A percentile compares a stretch with the other conserved stretches of the same genome.
Conservation (phyloP, 1,140 invertebrate species). For the Tachypleus tridentatus region DNA sequence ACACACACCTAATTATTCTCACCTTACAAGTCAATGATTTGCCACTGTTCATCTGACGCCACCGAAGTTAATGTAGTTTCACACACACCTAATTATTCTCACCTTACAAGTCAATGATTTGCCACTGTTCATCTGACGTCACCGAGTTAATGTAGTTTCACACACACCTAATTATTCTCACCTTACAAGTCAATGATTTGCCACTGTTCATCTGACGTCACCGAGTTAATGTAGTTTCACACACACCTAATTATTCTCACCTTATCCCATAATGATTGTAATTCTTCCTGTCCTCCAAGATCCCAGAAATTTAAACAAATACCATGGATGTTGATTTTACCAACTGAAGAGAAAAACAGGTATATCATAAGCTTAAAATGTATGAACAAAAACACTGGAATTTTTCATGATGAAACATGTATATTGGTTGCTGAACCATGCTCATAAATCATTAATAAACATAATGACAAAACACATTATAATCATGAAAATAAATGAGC, state of each 20-base stretch:
- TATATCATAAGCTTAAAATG: no score
- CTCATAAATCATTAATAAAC: no score
- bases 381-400: no score
- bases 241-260: constrained; percentile 37
- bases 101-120: neutral
- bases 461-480: no score
- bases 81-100: neutral
- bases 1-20: no score
- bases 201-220: neutral
- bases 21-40: no score
- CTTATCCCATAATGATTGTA: constrained; percentile 99
- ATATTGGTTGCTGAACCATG: no score
- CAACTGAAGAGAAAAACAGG: constrained; percentile 39
- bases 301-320: constrained; percentile 97
- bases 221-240: neutral
- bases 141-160: neutral
- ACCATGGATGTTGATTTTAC: constrained; percentile 81
- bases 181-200: neutral
- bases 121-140: neutral
- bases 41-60: no score
- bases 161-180: neutral
- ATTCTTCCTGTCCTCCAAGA: constrained; percentile 91
- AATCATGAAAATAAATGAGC: no score
- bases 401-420: no score
- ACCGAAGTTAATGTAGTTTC: no score